These are phyloP conservation scores for Poeciliopsis turneri DNA, from an alignment of 2,797 vertebrate species.

Conservation along the genomic window DNA sequence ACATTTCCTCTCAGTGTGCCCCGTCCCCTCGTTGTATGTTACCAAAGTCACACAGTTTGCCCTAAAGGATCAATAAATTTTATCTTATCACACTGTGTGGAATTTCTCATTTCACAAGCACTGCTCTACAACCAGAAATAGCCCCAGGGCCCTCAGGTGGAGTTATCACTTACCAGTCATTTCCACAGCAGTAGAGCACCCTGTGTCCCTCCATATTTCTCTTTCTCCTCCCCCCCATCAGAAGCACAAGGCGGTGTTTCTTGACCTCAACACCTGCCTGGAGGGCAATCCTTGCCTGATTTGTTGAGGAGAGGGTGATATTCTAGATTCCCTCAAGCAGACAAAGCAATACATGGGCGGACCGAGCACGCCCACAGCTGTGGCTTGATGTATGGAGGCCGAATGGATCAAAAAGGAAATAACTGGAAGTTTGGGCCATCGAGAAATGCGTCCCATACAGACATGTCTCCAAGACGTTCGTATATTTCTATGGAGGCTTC, in stretches of 20 bases:
- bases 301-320: conserved; percentile 32
- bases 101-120: conserved; percentile 56
- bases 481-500: background rate
- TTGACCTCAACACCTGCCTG: conserved; percentile 56
- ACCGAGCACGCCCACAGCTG: background rate
- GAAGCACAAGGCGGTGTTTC: conserved; percentile 30
- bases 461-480: conserved; percentile 1
- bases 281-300: conserved; percentile 39
- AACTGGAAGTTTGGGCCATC: background rate
- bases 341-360: conserved; percentile 49
- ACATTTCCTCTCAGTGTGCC: background rate
- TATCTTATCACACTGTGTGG: conserved; percentile 46
- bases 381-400: background rate
- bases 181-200: conserved; percentile 3
- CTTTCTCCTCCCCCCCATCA: conserved; percentile 27
- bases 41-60: conserved; percentile 18
- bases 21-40: background rate
- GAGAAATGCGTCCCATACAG: background rate
- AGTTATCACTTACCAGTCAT: conserved; percentile 40
- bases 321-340: conserved; percentile 30
- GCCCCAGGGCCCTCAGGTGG: conserved; percentile 40
- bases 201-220: conserved; percentile 3
- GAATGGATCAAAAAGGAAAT: background rate
- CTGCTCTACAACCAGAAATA: conserved; percentile 32
- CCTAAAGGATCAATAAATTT: conserved; percentile 58